phyloP scores from a whole-genome alignment of 2,113 vertebrate species.

The Hippocampus comes region DNA sequence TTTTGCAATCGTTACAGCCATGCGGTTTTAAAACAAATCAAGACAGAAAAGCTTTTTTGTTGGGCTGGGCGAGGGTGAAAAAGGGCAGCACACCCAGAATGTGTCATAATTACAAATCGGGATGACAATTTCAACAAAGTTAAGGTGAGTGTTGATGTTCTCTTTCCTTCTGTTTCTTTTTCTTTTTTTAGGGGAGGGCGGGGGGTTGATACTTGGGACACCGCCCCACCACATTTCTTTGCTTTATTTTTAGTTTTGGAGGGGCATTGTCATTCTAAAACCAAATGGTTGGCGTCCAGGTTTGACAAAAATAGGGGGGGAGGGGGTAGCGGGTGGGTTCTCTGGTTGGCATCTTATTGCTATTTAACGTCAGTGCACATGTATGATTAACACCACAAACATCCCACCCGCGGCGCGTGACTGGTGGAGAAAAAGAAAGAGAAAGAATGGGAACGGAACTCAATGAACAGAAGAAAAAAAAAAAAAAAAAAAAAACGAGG shows the following conservation, averaged over 20 bases:
- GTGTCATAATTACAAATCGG: constrained; percentile 54
- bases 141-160: constrained; percentile 62
- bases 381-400: constrained; percentile 65
- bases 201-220: neutral
- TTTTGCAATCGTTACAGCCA: constrained; percentile 73
- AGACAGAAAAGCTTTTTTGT: constrained; percentile 56
- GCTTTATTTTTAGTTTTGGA: constrained; percentile 9
- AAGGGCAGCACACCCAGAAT: constrained; percentile 76
- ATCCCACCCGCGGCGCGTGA: constrained; percentile 69
- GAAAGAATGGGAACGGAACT: constrained; percentile 73
- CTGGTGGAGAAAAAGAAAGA: constrained; percentile 73
- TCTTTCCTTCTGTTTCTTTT: constrained; percentile 73
- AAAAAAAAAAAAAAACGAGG: constrained; percentile 15
- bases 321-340: constrained; percentile 39
- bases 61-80: constrained; percentile 25
- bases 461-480: constrained; percentile 56
- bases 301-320: constrained; percentile 32
- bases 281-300: constrained; percentile 33
- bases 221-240: neutral
- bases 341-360: constrained; percentile 71
- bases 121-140: constrained; percentile 30
- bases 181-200: constrained; percentile 32
- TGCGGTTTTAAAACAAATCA: constrained; percentile 61
- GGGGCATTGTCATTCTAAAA: constrained; percentile 38
- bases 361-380: constrained; percentile 80